Base-by-base conservation (phyloP, 2,797 vertebrate genomes). In the Zalophus californianus region DNA sequence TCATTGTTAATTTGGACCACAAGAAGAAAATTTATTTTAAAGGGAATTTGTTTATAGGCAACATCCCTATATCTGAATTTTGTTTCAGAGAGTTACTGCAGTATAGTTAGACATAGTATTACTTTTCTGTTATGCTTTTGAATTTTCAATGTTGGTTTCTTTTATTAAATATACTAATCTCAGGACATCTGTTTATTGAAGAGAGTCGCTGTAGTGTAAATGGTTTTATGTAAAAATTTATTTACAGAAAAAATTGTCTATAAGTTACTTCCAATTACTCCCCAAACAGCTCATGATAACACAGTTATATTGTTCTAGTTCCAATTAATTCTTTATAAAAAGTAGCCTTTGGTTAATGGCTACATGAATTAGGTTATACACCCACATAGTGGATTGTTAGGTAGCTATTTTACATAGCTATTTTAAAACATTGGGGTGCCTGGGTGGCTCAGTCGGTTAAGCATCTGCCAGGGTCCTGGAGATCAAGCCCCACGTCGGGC, bases 311-410 rank as follows among this genome's bases (percentile, higher is more conserved):
- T 86, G 29, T 72, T 62, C 62, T 79, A 62, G n/a, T 80, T 86
- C n/a, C 79, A 83, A 14, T 56, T 86, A 68, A 70, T 48, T 72
- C 23, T 94, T 52, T 70, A 72, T 62, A 66, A 94, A 91, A 85
- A 75, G 27, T 64, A 85, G 85, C 44, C 32, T 11, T 80, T 80
- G 16, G 14, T 90, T 85, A 96, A 66, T 91, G 58, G 27, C n/a
- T 82, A 27, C 20, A 56, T 86, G 64, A 96, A 93, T 72, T 90
- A 48, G 54, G 80, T 93, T 27, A 27, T 35, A 72, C 38, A 80
- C 56, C 12, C 38, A 5, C 23, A 66, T 66, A 48, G 20, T 64
- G 2, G 4, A 62, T 54, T 68, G 14, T 66, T 87, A 29, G 29
- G 27, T 50, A 66, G 48, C 66, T 80, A 16, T 86, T 91, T 80